Percentiles rank a stretch among this genome's conserved stretches.
Evolutionary conservation across 1,140 invertebrate species (phyloP).

Genomic region (Subanguina moxae): DNA sequence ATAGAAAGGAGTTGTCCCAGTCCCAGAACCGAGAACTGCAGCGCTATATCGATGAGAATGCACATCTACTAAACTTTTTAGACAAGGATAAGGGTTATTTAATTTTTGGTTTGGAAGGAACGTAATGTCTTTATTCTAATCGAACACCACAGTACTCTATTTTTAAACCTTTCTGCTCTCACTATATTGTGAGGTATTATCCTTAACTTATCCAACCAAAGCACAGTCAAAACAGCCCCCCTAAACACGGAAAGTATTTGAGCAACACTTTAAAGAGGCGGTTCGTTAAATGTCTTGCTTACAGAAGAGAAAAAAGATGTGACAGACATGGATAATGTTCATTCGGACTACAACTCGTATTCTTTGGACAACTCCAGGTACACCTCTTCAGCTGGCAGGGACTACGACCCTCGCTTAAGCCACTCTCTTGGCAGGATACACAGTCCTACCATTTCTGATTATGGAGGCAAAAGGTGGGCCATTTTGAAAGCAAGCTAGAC

Average conservation of each 20-base stretch:
- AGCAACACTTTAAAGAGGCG: too few species aligned
- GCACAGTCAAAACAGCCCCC: too few species aligned
- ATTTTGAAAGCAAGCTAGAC: too few species aligned
- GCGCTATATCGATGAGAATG: conserved; percentile 33
- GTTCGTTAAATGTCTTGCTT: too few species aligned
- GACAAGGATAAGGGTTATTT: conserved; percentile 29
- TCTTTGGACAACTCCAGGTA: background rate
- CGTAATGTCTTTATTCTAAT: too few species aligned
- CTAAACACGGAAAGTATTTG: too few species aligned
- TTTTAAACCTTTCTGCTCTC: too few species aligned
- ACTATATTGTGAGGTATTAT: too few species aligned
- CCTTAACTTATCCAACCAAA: too few species aligned
- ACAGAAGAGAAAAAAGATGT: background rate
- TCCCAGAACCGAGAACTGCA: conserved; percentile 42
- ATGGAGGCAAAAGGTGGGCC: conserved; percentile 4
- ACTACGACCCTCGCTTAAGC: background rate
- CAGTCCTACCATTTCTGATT: conserved; percentile 7
- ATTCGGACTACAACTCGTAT: background rate
- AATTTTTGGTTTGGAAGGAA: conserved; percentile 3
- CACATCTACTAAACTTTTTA: conserved; percentile 42
- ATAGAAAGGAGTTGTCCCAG: conserved; percentile 33
- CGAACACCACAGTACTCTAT: too few species aligned
- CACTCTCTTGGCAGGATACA: background rate
- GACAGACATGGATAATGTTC: background rate
- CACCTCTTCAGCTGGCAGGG: background rate